Base-by-base conservation (phyloP, 2,888 invertebrate genomes). In the Diplolepis rosae region DNA sequence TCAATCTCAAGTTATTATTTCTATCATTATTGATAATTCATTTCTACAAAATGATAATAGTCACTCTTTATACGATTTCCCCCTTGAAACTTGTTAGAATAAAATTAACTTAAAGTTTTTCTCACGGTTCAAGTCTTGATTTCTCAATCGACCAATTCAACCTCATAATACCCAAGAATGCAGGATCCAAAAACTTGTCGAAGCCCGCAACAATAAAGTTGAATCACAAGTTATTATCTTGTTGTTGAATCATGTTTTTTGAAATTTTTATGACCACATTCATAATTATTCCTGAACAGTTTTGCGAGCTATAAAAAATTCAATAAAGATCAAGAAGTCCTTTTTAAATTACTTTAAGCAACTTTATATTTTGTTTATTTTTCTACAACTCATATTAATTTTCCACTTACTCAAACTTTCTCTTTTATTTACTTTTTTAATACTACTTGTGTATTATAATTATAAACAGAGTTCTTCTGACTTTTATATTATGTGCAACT, bases 121-220 rank as follows among this genome's bases (percentile, higher is more conserved):
- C 61, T 35, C 35, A 61, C 39, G 61, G 61, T 39, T 61, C 32
- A 39, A 61, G 39, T 39, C n/a, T 39, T 39, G 61, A n/a, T 24
- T 61, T 39, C 24, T 39, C 15, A 24, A 61, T 61, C 7, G 24
- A 61, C 56, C 39, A 24, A 39, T 39, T 39, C 39, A n/a, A 24
- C 24, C 24, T 39, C 61, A 24, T 61, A 61, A 27, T 61, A 24
- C 13, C 39, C 13, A 4, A 61, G 24, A 24, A 6, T 61, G 27
- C 39, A 39, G 24, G 24, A 61, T 18, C 39, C 39, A 61, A 39
- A 56, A 61, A 61, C 27, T 61, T 27, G 22, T 50, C n/a, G n/a
- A 61, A 61, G 24, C 39, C 39, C 24, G 39, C 18, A 61, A 61
- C 61, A 61, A 61, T 61, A 61, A 61, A 61, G 39, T 61, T 61